phyloP scores from a whole-genome alignment of 1,140 invertebrate species.

The Aphidius ervi region DNA sequence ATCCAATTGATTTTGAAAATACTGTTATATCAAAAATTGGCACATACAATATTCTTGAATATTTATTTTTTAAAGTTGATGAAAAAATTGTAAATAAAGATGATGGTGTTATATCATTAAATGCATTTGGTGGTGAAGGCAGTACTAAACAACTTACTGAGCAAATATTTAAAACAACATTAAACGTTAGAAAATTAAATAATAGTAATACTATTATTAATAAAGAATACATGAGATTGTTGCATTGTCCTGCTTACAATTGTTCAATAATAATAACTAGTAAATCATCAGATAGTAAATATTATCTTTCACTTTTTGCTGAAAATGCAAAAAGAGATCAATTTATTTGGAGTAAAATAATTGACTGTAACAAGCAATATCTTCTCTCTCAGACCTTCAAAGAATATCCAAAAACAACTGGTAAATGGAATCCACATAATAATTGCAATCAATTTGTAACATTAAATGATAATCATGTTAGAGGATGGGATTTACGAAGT shows the following conservation, averaged over 20 bases:
- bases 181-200: constrained; percentile 27
- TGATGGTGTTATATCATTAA: constrained; percentile 23
- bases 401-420: constrained; percentile 56
- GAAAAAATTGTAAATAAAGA: constrained; percentile 20
- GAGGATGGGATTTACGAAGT: constrained; percentile 81
- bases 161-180: constrained; percentile 19
- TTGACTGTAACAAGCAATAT: constrained; percentile 47
- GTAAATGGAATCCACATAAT: constrained; percentile 93
- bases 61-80: constrained; percentile 36
- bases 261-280: constrained; percentile 54
- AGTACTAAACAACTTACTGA: constrained; percentile 23
- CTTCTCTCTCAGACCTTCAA: constrained; percentile 45
- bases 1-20: constrained; percentile 26
- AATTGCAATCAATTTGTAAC: constrained; percentile 80
- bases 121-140: constrained; percentile 20
- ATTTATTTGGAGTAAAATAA: constrained; percentile 50
- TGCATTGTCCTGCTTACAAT: constrained; percentile 58
- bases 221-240: constrained; percentile 41
- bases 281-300: constrained; percentile 37
- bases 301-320: constrained; percentile 36
- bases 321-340: constrained; percentile 34
- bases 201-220: constrained; percentile 8
- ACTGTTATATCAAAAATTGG: constrained; percentile 41
- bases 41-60: constrained; percentile 40
- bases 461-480: constrained; percentile 77